Evolutionary conservation across 2,113 vertebrate genomes (phyloP), one percentile per base, ranked within the genome.

Genomic region (Carlito syrichta): DNA sequence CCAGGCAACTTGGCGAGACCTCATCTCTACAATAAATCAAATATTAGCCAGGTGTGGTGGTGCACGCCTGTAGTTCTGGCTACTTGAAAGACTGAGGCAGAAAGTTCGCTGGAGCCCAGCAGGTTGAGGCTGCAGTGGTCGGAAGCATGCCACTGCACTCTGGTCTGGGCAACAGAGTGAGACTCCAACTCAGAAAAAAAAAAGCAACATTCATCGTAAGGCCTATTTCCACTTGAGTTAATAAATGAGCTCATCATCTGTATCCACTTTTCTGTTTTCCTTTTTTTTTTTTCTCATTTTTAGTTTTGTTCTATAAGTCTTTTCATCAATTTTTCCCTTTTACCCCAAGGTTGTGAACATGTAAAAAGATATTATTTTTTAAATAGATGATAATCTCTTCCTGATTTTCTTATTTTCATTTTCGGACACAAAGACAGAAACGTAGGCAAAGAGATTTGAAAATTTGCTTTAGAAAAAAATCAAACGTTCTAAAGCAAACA

Each of bases 381-480:
- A 87, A 93, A 86, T 13, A 73, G 23, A 74, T 68, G 83, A 22
- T 52, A 69, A 84, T 83, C 20, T 40, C 35, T 35, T 45, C 17
- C 60, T 93, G 71, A 76, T 87, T 77, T 10, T 83, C 77, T 48
- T 54, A 66, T 74, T 94, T 6, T 56, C n/a, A 85, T 52, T 94
- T 77, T 60, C n/a, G 78, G 30, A 69, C 10, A 77, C 43, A 86
- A 63, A 86, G 35, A 62, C 14, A 40, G 63, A 88, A 94, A 66
- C 5, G 73, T n/a, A 91, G 20, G 30, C 35, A 92, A 88, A 92
- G 8, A 52, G 5, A 48, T 92, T 43, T 94, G 40, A 69, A 78
- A 84, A 48, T n/a, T 62, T 91, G 19, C 40, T 71, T 96, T 84
- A 56, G 54, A 96, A 77, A 7, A n/a, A 91, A 86, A 86, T 63